Evolutionary conservation across 2,113 vertebrate genomes (phyloP).

Genomic region (Sardina pilchardus): DNA sequence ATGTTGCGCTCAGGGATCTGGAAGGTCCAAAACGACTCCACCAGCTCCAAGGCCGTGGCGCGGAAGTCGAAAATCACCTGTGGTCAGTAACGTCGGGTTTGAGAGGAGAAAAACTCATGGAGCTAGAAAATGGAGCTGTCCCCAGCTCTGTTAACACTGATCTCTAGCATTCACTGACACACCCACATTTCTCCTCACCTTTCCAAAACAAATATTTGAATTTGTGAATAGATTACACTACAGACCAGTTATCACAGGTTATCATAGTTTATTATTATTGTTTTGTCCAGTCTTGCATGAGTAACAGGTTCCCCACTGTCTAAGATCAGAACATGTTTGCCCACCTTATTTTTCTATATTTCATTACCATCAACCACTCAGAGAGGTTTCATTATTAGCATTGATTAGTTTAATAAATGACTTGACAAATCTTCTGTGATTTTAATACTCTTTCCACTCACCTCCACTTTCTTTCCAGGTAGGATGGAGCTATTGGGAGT

Average conservation of each 20-base stretch:
- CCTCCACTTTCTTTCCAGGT: slow-evolving; percentile 81
- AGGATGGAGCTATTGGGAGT: slow-evolving; percentile 71
- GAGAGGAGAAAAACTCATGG: not conserved
- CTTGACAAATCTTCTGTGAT: not conserved
- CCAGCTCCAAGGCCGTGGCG: slow-evolving; percentile 68
- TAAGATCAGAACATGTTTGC: no score
- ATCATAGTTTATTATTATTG: not conserved
- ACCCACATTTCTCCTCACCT: no score
- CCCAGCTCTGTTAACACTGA: no score
- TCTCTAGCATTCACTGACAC: no score
- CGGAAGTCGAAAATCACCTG: slow-evolving; percentile 83
- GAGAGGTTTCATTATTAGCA: no score
- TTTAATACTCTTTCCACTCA: slow-evolving; percentile 50
- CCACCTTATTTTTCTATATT: no score
- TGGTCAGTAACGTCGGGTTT: not conserved
- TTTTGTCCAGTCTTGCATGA: no score
- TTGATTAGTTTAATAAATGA: no score
- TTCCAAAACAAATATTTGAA: no score
- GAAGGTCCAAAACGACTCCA: slow-evolving; percentile 88
- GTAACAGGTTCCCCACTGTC: no score
- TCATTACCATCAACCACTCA: no score
- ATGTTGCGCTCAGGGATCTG: slow-evolving; percentile 74
- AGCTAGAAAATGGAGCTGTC: no score
- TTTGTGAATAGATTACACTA: not conserved
- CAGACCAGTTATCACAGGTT: not conserved